Percentiles rank a stretch among this genome's conserved stretches.
phyloP scores from a whole-genome alignment of 2,888 invertebrate species.

The Dione juno region DNA sequence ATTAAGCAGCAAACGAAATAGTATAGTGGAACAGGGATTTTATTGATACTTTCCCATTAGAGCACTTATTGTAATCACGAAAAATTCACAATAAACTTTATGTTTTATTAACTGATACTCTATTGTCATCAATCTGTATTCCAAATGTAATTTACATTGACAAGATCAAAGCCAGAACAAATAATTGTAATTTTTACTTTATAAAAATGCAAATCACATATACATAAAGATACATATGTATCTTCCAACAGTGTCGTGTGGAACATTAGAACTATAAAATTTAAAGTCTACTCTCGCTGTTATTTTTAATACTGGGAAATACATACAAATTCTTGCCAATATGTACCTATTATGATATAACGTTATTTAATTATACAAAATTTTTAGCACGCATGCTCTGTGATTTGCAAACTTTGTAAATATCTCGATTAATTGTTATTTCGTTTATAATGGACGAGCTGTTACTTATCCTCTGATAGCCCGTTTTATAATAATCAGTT shows the following conservation, averaged over 20 bases:
- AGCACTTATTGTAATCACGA: slow-evolving; percentile 37
- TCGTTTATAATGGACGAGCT: slow-evolving; percentile 74
- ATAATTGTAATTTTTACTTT: slow-evolving; percentile 18
- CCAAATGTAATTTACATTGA: not conserved
- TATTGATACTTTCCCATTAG: slow-evolving; percentile 36
- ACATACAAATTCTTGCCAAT: slow-evolving; percentile 63
- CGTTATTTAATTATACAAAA: slow-evolving; percentile 54
- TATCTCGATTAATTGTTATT: slow-evolving; percentile 81
- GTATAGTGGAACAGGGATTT: slow-evolving; percentile 37
- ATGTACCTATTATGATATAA: slow-evolving; percentile 54
- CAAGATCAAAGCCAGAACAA: slow-evolving; percentile 31
- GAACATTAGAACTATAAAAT: not conserved
- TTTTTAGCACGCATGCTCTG: slow-evolving; percentile 71
- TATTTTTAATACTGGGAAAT: not conserved
- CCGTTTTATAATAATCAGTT: slow-evolving; percentile 72
- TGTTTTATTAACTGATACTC: slow-evolving; percentile 22
- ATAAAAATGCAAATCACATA: slow-evolving; percentile 41
- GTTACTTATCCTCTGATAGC: slow-evolving; percentile 63
- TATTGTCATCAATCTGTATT: slow-evolving; percentile 7
- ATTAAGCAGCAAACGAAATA: slow-evolving; percentile 34
- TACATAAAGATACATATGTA: not conserved
- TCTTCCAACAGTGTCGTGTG: not conserved
- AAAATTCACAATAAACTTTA: slow-evolving; percentile 24
- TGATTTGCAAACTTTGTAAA: slow-evolving; percentile 81
- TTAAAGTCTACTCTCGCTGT: slow-evolving; percentile 2